Evolutionary conservation across 2,797 vertebrate species (phyloP), one percentile per base, ranked within the genome.

Genomic region (Naso thynnoides): DNA sequence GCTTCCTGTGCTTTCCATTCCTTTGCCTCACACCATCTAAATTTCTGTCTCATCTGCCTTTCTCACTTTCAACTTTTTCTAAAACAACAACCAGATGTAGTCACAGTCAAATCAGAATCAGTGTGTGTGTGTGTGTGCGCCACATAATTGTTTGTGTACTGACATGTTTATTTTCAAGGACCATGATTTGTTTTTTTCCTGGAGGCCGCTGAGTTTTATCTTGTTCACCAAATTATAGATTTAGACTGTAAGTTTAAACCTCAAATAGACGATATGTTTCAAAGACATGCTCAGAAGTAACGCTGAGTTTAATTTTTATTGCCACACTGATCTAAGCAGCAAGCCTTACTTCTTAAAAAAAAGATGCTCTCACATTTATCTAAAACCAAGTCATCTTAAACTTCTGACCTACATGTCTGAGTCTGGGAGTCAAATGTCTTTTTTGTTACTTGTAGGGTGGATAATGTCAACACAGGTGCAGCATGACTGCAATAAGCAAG

Each of bases 381-480:
- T 19, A 48, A 53, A 65, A n/a, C n/a, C 8, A 56, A 15, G 18
- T 52, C 27, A 52, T 29, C 21, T 9, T 23, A 54, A 70, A 59
- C 36, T 49, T 76, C 42, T 63, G 29, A 36, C 21, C 36, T 36
- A 36, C 50, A 36, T 58, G 23, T 47, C 4, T 31, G 24, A 66
- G 26, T 63, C 18, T 52, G n/a, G 5, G 10, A 23, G 41, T 49
- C 38, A 36, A 21, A 31, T 27, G 38, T 47, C 48, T 61, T 42
- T 55, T n/a, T 27, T 65, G 53, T 50, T 55, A 33, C 33, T 67
- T 1, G 0, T 19, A 21, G 27, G 48, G 19, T 26, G 52, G 42
- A 67, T 67, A 76, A 83, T 49, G 31, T 86, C 70, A 76, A 81
- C 68, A 85, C 82, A 83, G 67, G 42, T 81, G 54, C 70, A 76